Evolutionary conservation across 2,113 vertebrate species (phyloP).

Genomic region (Callocephalon fimbriatum): DNA sequence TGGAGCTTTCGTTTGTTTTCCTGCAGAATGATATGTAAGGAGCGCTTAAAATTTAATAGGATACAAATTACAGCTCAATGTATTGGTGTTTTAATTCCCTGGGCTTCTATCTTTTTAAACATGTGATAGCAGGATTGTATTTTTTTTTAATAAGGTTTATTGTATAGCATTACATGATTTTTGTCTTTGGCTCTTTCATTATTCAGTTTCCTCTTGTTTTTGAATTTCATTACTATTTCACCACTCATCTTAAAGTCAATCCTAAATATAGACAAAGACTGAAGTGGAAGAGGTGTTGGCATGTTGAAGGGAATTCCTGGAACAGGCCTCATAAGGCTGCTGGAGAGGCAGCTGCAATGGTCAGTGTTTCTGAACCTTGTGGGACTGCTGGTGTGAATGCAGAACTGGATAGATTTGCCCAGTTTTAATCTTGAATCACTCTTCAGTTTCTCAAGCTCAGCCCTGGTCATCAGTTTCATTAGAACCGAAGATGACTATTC

Average conservation of each 20-base stretch:
- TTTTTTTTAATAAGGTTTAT: background rate
- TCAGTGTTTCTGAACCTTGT: background rate
- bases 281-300: background rate
- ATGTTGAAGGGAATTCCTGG: background rate
- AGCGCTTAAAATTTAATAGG: background rate
- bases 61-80: background rate
- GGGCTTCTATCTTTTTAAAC: background rate
- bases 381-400: background rate
- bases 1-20: background rate
- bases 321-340: background rate
- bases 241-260: background rate
- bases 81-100: background rate
- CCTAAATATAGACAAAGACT: background rate
- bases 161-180: background rate
- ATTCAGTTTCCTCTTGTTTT: background rate
- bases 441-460: background rate
- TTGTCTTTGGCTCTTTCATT: background rate
- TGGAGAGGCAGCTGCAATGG: background rate
- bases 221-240: background rate
- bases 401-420: background rate
- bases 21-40: background rate
- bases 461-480: background rate
- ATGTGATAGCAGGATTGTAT: background rate
- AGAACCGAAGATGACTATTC: background rate
- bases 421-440: background rate